Evolutionary conservation across 1,140 invertebrate genomes (phyloP), one percentile per base, ranked within the genome.

Genomic region (Cepaea nemoralis): DNA sequence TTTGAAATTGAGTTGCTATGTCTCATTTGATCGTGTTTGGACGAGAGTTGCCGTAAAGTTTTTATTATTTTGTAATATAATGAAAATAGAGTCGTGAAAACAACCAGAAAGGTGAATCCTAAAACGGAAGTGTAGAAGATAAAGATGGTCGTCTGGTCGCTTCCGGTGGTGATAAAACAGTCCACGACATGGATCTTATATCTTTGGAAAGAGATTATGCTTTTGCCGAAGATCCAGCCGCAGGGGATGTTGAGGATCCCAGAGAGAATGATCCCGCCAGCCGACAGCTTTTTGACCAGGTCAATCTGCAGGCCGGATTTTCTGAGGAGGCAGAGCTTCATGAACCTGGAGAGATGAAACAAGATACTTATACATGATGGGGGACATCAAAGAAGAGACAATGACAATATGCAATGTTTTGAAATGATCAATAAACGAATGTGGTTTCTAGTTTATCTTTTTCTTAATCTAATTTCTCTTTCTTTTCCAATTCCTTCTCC

Each of bases 111-210:
- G 27, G 80, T 69, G 12, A 78, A 0, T 16, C 70, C 78, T 48
- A 81, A 37, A 3, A 81, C 40, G 16, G 48, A 45, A 2, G 66
- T 50, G 37, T 63, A 81, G 40, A 48, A 33, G 8, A 77, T 19
- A 31, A 84, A 69, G 31, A 84, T 19, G 40, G 66, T 8, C 14
- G 19, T 50, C 31, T 48, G 27, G 37, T 74, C 71, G 66, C 78
- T 81, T 5, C 74, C 69, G 50, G 19, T 75, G 69, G n/a, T 16
- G 10, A 83, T 77, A 66, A 83, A 81, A 48, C 82, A 83, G 79
- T 50, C 80, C 1, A 37, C 66, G n/a, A 81, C 48, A 0, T 37
- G 10, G 33, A 35, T 73, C 8, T 71, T 31, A 31, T 63, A 63
- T 5, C 71, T 31, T 1, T 59, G 1, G 42, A 76, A 77, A 39